Evolutionary conservation across 1,140 invertebrate species (phyloP), one percentile per base, ranked within the genome.

Genomic region (Daktulosphaira vitifoliae): DNA sequence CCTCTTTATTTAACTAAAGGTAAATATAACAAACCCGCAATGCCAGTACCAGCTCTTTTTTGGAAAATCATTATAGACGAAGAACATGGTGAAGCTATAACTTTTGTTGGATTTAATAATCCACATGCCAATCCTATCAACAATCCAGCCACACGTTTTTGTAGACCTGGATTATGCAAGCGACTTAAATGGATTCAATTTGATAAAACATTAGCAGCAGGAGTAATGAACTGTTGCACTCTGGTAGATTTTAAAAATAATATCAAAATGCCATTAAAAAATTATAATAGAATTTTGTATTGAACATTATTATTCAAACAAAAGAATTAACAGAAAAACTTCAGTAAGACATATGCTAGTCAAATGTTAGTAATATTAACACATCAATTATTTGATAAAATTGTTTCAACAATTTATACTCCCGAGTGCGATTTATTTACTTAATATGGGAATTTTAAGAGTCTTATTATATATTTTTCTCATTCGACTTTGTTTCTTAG

Each of bases 51-150:
- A 1, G 65, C 66, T 44, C 62, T 68, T n/a, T 71, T 65, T 54
- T 69, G 68, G 68, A 68, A 71, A 51, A 66, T 71, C 11, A 11
- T 68, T 9, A 33, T 48, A 20, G 42, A 71, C 25, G 8, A 37
- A 1, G 7, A 33, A 1, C 65, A 18, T 1, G 53, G 59, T 16
- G 23, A 11, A n/a, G 70, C 62, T 6, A 65, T 69, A 2, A 71
- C 67, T 5, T 44, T 72, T n/a, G 52, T 71, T 20, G 68, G 68
- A 29, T 20, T 71, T 7, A 71, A 72, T 38, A 71, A 72, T 62
- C 71, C 71, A 2, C 66, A 56, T 20, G 8, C 16, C 11, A 23
- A 64, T 18, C 46, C 18, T 20, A 48, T 20, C 6, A 38, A 68
- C 20, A 65, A 44, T 11, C 1, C 23, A 11, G 64, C 53, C 11